Percentiles rank a stretch among this genome's conserved stretches.
phyloP scores from a whole-genome alignment of 2,113 vertebrate species.

The Prunella himalayana region DNA sequence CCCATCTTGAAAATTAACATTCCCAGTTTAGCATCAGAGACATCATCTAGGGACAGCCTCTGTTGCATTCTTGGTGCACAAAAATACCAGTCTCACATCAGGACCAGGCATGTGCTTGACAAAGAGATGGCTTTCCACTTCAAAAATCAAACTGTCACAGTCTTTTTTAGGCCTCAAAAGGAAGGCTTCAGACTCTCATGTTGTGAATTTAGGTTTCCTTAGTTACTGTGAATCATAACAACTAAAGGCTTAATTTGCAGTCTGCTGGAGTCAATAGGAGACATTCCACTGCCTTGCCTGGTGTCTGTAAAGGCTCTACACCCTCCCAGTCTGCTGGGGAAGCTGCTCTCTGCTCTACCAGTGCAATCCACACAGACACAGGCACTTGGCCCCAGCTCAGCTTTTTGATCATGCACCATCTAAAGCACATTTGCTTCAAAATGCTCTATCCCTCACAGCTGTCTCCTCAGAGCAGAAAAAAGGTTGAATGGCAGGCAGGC shows the following conservation, averaged over 20 bases:
- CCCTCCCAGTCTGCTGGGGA: neutral
- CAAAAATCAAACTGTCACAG: neutral
- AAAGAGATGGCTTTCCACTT: neutral
- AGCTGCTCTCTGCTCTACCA: neutral
- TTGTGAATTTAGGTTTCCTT: slow-evolving; percentile 46
- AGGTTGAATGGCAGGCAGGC: neutral
- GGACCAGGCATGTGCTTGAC: neutral
- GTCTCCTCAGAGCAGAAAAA: neutral
- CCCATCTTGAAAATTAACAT: neutral
- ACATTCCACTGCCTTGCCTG: neutral
- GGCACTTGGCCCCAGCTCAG: neutral
- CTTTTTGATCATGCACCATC: neutral
- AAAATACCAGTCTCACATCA: neutral
- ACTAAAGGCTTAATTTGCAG: slow-evolving; percentile 31
- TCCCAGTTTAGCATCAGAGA: neutral
- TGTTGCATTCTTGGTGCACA: neutral
- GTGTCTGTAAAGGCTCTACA: neutral
- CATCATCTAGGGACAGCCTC: neutral
- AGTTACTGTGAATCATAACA: slow-evolving; percentile 54
- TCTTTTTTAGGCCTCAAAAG: neutral
- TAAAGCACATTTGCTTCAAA: neutral
- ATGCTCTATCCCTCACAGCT: neutral
- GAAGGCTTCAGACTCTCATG: neutral
- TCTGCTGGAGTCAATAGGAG: slow-evolving; percentile 33
- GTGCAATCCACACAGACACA: neutral